Base-by-base conservation (phyloP, 2,888 invertebrate genomes). In the Dryococelus australis region DNA sequence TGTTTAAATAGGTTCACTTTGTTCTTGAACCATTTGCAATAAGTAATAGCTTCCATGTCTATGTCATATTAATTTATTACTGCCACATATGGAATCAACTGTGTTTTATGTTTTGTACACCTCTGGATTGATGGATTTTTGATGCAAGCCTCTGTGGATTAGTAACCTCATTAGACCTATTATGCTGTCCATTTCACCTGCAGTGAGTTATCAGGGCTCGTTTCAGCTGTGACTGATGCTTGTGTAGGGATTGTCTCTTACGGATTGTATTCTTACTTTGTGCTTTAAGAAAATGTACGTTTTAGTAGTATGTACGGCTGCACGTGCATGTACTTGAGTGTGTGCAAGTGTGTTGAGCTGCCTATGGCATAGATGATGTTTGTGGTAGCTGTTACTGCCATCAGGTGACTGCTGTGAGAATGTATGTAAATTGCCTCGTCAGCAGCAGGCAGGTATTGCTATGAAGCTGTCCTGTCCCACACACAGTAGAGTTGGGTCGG, bases 151-250 rank as follows among this genome's bases (percentile, higher is more conserved):
- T 65, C 16, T n/a, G 65, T 65, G 65, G 65, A 65, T 65, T n/a
- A 65, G 65, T 65, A 65, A 65, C 65, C 65, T 65, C 65, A 65
- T 65, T 65, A 65, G 65, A 65, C 6, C 1, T 65, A 65, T 51
- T 51, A 51, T 16, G 65, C 65, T 65, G 65, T 65, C 65, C 65
- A 65, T 65, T 65, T 65, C 65, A n/a, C 65, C 65, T 65, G 65
- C 65, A n/a, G n/a, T 65, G 65, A 24, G 65, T 65, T 65, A 65
- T 20, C 20, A 16, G 65, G 65, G 65, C 16, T 65, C 65, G 65
- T 65, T 65, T 65, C 65, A 8, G 13, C 65, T 65, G 65, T n/a
- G 65, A 65, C 65, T 24, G 65, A 65, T 65, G 65, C n/a, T 65
- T 65, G 65, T 24, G 16, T 65, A 65, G 65, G n/a, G 16, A n/a